phyloP scores from a whole-genome alignment of 1,140 invertebrate genomes.

The Holcopasites calliopsidis region DNA sequence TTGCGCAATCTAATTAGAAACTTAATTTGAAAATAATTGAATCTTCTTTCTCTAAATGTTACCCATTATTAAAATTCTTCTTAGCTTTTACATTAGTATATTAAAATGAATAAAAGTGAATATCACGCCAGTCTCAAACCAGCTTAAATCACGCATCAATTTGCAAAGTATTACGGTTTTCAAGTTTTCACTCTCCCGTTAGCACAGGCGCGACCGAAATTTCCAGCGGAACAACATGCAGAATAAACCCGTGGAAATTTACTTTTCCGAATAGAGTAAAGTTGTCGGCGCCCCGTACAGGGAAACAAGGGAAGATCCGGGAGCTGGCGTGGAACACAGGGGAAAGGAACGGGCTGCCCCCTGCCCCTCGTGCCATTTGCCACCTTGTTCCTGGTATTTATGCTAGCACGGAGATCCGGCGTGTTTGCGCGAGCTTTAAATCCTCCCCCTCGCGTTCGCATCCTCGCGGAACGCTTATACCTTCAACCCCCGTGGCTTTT shows the following conservation, averaged over 20 bases:
- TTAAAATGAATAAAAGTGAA: no score
- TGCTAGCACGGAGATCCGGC: constrained; percentile 57
- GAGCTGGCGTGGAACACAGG: constrained; percentile 11
- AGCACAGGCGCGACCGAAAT: not conserved
- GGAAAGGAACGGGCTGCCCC: constrained; percentile 61
- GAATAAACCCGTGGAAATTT: constrained; percentile 5
- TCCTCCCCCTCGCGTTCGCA: constrained; percentile 3
- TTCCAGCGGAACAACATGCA: not conserved
- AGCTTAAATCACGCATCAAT: no score
- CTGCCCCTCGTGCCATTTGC: constrained; percentile 62
- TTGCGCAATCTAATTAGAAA: no score
- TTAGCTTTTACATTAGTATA: no score
- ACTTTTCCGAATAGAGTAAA: not conserved
- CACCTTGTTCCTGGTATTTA: constrained; percentile 67
- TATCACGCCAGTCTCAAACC: no score
- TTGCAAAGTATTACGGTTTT: no score
- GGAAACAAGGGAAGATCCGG: constrained; percentile 15
- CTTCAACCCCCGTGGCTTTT: constrained; percentile 40
- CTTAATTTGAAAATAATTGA: no score
- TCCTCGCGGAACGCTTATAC: constrained; percentile 11
- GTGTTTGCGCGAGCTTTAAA: constrained; percentile 57
- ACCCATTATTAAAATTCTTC: no score
- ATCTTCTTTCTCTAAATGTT: no score
- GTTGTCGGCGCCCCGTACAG: not conserved
- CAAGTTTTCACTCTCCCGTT: not conserved